Evolutionary conservation across 2,113 vertebrate species (phyloP), one percentile per base, ranked within the genome.

Genomic region (Strix uralensis): DNA sequence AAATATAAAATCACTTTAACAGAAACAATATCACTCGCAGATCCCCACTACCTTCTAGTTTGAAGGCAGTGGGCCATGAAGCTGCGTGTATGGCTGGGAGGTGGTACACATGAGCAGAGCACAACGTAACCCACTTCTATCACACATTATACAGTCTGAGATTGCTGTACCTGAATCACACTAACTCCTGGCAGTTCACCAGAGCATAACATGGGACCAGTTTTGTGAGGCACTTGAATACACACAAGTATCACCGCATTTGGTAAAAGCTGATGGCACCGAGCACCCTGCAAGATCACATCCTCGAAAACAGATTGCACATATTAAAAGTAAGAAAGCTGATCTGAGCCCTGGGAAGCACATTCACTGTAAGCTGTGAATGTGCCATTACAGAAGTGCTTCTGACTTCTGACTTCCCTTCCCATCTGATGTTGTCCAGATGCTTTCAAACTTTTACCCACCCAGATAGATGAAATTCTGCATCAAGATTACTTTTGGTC

Each of bases 151-250:
- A 30, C 61, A 82, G 52, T 3, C 44, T 81, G 80, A n/a, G 52
- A 22, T 10, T 52, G 36, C 61, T 57, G 36, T 15, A 44, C 67
- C 86, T 46, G 30, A 16, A 29, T 34, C 7, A 25, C 58, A 25
- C 34, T 5, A 4, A 38, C 10, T 49, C 61, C 65, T 59, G 66
- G 65, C 65, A 70, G 42, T 1, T 51, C 85, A 59, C 34, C 3
- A 2, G 47, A 32, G 55, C 0, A 1, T 2, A 44, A 22, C 55
- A 1, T 0, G 23, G 75, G 26, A 49, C 62, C 4, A 1, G 12
- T 6, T 81, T 47, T 30, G 52, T n/a, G 30, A 74, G 65, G 34
- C 40, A 21, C 36, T 21, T 21, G 42, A 77, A 13, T 3, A 29
- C 27, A 7, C 0, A 0, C 61, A 58, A 29, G 5, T 85, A 75